A percentile compares a stretch with the other conserved stretches of the same genome.
These are phyloP conservation scores for Uromys caudimaculatus DNA, from an alignment of 2,797 vertebrate genomes.

Conservation along the genomic window DNA sequence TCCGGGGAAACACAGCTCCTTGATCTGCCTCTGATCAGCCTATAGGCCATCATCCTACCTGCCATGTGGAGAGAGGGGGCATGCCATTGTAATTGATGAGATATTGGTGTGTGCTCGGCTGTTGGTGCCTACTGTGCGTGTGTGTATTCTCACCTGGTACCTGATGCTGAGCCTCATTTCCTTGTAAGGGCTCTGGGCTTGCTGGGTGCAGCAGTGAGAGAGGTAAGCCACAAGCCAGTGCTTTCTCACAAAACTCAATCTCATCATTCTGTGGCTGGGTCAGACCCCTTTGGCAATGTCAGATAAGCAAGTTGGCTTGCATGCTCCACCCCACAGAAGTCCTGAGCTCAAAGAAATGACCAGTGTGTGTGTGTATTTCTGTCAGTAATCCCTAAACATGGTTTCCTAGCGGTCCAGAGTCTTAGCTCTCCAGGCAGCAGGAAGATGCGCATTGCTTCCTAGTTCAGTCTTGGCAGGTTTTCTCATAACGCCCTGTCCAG, in stretches of 20 bases:
- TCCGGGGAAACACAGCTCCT: not conserved
- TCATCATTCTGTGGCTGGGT: rapidly evolving
- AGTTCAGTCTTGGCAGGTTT: not conserved
- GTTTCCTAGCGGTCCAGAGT: not conserved
- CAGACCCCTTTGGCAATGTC: not conserved
- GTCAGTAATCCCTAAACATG: not conserved
- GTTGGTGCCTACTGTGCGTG: rapidly evolving
- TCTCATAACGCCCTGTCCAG: not conserved
- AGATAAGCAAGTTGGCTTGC: not conserved
- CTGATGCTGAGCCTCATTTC: not conserved
- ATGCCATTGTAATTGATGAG: rapidly evolving
- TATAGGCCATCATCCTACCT: not conserved
- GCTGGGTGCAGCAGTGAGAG: not conserved
- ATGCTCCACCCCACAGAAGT: not conserved
- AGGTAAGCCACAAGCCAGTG: rapidly evolving
- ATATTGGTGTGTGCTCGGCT: rapidly evolving
- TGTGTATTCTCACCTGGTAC: rapidly evolving
- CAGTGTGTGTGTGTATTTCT: not conserved
- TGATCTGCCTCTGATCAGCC: not conserved
- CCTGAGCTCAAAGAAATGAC: rapidly evolving
- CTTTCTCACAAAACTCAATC: rapidly evolving
- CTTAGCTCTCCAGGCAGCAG: not conserved
- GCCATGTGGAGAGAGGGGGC: rapidly evolving
- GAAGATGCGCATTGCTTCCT: not conserved
- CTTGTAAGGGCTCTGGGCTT: not conserved